Evolutionary conservation across 2,888 invertebrate genomes (phyloP).

Genomic region (Venusia cambrica): DNA sequence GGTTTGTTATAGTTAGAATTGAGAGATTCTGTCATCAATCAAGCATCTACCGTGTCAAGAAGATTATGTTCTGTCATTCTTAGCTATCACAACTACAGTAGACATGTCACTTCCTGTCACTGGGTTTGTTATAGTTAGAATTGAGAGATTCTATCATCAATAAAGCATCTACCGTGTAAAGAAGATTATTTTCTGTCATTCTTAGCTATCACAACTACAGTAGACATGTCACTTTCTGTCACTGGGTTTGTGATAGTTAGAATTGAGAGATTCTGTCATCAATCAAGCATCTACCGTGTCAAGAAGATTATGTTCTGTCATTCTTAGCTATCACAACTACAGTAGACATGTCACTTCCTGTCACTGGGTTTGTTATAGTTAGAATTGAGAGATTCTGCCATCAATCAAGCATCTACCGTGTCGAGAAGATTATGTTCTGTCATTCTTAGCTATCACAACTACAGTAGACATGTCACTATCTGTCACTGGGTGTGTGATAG

Average conservation of each 20-base stretch:
- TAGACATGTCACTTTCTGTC: conserved; percentile 30
- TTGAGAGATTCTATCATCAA: conserved; percentile 10
- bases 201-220: conserved; percentile 22
- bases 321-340: conserved; percentile 1
- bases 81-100: conserved; percentile 23
- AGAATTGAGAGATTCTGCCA: too few species aligned
- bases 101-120: conserved; percentile 28
- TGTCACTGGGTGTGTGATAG: conserved; percentile 33
- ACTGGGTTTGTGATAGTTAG: conserved; percentile 30
- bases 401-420: neutral
- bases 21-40: conserved; percentile 4
- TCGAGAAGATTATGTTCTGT: too few species aligned
- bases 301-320: too few species aligned
- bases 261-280: too few species aligned
- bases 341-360: conserved; percentile 11
- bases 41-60: too few species aligned
- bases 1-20: conserved; percentile 12
- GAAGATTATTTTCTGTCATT: too few species aligned
- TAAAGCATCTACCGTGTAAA: too few species aligned
- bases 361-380: conserved; percentile 22
- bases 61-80: neutral
- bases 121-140: conserved; percentile 16
- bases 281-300: too few species aligned
- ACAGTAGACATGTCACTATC: conserved; percentile 29
- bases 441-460: conserved; percentile 10